phyloP scores from a whole-genome alignment of 2,888 invertebrate species.

The Harpalus rubripes region DNA sequence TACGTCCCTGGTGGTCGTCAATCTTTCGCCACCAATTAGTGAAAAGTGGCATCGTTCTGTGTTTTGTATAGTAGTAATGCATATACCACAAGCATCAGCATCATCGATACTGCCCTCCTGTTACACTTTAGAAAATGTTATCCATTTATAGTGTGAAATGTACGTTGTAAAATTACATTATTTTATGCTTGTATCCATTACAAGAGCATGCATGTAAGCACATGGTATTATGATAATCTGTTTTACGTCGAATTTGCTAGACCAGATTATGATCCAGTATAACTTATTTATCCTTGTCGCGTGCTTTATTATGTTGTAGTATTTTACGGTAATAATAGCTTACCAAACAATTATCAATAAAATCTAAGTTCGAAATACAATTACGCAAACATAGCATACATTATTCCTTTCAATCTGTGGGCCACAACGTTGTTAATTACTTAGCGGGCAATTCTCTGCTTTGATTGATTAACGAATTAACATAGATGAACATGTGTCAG shows the following conservation, averaged over 20 bases:
- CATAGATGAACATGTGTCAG: conserved; percentile 60
- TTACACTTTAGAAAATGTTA: no score
- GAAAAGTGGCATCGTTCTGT: no score
- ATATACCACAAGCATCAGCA: no score
- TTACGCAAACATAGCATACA: conserved; percentile 44
- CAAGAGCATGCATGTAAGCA: not conserved
- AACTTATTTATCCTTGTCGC: conserved; percentile 12
- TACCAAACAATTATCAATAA: conserved; percentile 47
- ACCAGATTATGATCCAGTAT: not conserved
- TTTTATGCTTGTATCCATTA: not conserved
- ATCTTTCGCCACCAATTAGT: no score
- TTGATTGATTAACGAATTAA: conserved; percentile 62
- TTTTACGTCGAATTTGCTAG: not conserved
- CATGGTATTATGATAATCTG: not conserved
- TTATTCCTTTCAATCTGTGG: conserved; percentile 45
- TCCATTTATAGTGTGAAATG: no score
- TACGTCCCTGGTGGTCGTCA: no score
- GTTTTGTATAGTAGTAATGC: no score
- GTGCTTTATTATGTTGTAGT: not conserved
- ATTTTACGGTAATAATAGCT: conserved; percentile 28
- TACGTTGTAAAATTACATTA: not conserved
- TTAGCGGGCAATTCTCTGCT: conserved; percentile 50
- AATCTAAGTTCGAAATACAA: conserved; percentile 34
- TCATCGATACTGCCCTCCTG: no score
- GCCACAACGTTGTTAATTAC: conserved; percentile 50